phyloP scores from a whole-genome alignment of 2,113 vertebrate species.

The Misgurnus mizolepis region DNA sequence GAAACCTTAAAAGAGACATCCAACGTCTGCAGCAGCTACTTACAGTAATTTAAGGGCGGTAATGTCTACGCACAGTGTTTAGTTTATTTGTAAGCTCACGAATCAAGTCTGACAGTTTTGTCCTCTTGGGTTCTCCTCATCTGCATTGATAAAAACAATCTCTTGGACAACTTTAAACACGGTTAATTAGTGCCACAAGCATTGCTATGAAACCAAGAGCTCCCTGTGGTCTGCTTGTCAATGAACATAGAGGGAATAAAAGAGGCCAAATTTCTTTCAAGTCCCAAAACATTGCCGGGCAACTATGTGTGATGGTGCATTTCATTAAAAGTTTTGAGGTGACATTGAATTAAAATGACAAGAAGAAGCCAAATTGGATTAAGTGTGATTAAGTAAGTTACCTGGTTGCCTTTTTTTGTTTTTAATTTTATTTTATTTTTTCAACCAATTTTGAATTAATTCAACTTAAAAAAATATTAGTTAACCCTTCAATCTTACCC shows the following conservation, averaged over 20 bases:
- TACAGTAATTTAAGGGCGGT: not conserved
- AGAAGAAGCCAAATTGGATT: not conserved
- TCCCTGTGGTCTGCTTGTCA: conserved; percentile 56
- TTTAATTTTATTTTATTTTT: too few species aligned
- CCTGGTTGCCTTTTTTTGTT: too few species aligned
- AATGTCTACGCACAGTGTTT: not conserved
- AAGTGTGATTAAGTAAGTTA: too few species aligned
- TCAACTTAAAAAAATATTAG: too few species aligned
- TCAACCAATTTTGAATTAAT: too few species aligned
- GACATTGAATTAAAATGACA: not conserved
- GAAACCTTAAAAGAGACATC: not conserved
- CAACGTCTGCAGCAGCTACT: not conserved
- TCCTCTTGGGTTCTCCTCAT: conserved; percentile 39
- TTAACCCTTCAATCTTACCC: too few species aligned
- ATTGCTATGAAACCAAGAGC: conserved; percentile 51
- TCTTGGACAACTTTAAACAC: conserved; percentile 52
- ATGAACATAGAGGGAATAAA: conserved; percentile 56
- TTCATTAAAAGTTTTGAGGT: conserved; percentile 35
- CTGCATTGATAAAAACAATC: conserved; percentile 51
- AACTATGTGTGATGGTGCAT: not conserved
- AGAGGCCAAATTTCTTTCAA: conserved; percentile 1
- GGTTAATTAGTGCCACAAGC: conserved; percentile 60
- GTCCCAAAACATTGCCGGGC: conserved; percentile 7
- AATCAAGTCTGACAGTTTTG: conserved; percentile 23
- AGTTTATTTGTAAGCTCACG: not conserved